Percentiles rank a stretch among this genome's conserved stretches.
Evolutionary conservation across 2,888 invertebrate genomes (phyloP).

Genomic region (Andrena camellia): DNA sequence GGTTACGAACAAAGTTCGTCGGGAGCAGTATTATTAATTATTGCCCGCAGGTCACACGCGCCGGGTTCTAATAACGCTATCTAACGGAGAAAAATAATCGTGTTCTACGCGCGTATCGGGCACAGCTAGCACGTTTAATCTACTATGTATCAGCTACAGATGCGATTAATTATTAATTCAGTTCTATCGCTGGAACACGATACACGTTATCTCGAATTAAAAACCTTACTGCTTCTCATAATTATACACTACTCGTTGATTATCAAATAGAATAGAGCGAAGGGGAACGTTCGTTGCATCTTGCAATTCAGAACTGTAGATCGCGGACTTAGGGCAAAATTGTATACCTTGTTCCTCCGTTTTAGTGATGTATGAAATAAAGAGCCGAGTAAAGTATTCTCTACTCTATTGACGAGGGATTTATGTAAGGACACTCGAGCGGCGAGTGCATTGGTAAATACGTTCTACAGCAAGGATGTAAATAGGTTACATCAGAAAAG

Average conservation of each 20-base stretch:
- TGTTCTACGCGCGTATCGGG: too few species aligned
- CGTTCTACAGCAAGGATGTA: constrained; percentile 11
- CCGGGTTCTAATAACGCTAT: not conserved
- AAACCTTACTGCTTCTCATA: too few species aligned
- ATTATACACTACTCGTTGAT: too few species aligned
- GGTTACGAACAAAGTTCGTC: not conserved
- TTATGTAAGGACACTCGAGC: not conserved
- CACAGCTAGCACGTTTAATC: too few species aligned
- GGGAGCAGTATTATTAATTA: not conserved
- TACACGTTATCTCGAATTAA: too few species aligned
- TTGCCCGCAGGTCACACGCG: not conserved
- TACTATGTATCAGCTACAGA: too few species aligned
- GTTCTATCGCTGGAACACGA: too few species aligned
- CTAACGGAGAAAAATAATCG: too few species aligned
- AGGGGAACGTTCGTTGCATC: too few species aligned
- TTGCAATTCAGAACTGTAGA: too few species aligned
- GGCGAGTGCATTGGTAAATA: constrained; percentile 7
- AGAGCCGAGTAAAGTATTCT: not conserved
- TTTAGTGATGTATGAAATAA: not conserved
- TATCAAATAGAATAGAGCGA: too few species aligned
- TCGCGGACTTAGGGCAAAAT: not conserved
- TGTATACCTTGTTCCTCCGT: not conserved
- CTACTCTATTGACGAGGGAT: not conserved
- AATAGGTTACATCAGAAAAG: constrained; percentile 35
- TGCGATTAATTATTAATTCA: too few species aligned